Base-by-base conservation (phyloP, 2,888 invertebrate species). In the Dorcus parallelipipedus region DNA sequence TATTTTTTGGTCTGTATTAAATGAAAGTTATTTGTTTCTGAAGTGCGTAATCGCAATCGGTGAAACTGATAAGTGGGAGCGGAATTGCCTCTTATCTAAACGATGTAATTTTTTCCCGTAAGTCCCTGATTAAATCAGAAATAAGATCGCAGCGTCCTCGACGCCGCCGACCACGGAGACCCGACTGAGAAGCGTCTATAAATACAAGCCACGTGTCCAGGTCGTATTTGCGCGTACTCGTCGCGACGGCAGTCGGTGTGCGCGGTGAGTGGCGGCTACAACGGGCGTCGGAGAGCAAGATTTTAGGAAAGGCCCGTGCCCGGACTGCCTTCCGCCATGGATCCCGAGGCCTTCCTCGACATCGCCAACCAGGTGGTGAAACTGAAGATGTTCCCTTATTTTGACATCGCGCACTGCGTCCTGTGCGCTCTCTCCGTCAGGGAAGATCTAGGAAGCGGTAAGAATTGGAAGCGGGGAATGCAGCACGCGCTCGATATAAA, bases 331-430 rank as follows among this genome's bases (percentile, higher is more conserved):
- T 20, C 52, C 49, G 49, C 49, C 49, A 95, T 96, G 94, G 95
- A 95, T 88, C 93, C 95, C 78, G 95, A 95, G 84, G 90, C 95
- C 65, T 96, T 97, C 82, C 84, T 98, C 77, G 96, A 97, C 81
- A 87, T 97, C 86, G 97, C 98, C 83, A 97, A 97, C 82, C 94
- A 95, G 86, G 95, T 99, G 83, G 95, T 96, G 71, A 96, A 97
- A 81, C 84, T 98, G 70, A 97, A 98, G 85, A 98, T 99, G 97
- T 99, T 92, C 78, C 99, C 99, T 55, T 98, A 97, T 83, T 99
- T 99, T 81, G 98, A 99, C 79, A 90, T 97, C 73, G 97, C 97
- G 69, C 97, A 99, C 82, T 95, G 94, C 80, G 86, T 95, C 72
- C 83, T 97, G 70, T 95, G 95, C 82, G 95, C 97, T 75, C 83